A percentile compares a stretch with the other conserved stretches of the same genome.
Conservation (phyloP, 2,888 invertebrate species). For the Morpho achilles region DNA sequence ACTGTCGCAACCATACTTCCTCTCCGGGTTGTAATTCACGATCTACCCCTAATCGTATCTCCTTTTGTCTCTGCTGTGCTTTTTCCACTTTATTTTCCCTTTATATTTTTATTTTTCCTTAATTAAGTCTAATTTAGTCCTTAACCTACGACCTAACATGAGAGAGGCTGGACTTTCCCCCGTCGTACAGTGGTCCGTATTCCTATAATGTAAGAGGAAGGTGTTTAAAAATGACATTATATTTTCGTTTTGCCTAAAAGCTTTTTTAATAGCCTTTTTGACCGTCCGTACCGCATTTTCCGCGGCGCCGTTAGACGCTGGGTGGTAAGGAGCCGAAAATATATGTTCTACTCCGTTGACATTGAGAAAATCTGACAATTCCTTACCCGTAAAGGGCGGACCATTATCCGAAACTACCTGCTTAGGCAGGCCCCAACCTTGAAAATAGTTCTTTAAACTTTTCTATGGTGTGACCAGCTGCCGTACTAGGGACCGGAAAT, state of each 20-base stretch:
- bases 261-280: neutral
- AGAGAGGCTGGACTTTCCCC: neutral
- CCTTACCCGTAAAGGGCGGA: neutral
- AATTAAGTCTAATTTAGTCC: conserved; percentile 16
- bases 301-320: neutral
- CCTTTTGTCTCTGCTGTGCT: neutral
- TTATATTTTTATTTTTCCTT: too few species aligned
- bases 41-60: neutral
- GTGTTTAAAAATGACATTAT: neutral
- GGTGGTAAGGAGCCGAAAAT: too few species aligned
- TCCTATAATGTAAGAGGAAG: neutral
- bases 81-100: neutral
- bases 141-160: neutral
- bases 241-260: neutral
- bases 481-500: neutral
- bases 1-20: neutral
- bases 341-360: too few species aligned
- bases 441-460: neutral
- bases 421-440: neutral
- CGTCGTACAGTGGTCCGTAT: neutral
- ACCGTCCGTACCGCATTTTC: neutral
- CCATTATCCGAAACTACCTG: neutral
- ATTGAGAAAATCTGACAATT: too few species aligned
- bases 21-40: neutral
- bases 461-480: neutral